Evolutionary conservation across 2,113 vertebrate species (phyloP).

Genomic region (Tragulus kanchil): DNA sequence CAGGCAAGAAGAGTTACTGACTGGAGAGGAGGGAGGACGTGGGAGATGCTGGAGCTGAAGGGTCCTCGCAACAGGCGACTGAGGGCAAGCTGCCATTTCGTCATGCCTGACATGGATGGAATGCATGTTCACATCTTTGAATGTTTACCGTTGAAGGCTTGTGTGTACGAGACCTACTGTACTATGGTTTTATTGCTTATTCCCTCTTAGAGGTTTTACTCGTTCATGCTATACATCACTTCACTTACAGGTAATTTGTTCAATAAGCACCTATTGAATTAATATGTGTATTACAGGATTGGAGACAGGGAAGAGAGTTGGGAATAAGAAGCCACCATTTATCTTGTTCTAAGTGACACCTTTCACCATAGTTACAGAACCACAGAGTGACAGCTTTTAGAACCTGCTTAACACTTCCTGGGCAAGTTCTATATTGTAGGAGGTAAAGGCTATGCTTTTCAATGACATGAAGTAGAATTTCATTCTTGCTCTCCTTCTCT

Average conservation of each 20-base stretch:
- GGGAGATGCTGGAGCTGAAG: not conserved
- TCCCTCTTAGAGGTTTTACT: not conserved
- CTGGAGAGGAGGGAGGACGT: not conserved
- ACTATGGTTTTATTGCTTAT: not conserved
- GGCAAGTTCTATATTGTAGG: not conserved
- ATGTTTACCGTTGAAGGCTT: not conserved
- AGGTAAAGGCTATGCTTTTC: not conserved
- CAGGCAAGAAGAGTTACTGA: not conserved
- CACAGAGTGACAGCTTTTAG: not conserved
- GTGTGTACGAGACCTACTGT: not conserved
- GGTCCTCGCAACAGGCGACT: not conserved
- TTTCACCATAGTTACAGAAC: not conserved
- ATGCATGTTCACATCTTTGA: not conserved
- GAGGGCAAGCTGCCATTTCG: not conserved
- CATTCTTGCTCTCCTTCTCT: not conserved
- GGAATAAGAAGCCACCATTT: not conserved
- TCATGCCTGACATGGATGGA: not conserved
- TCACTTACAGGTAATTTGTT: not conserved
- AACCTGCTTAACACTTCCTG: not conserved
- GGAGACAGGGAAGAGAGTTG: not conserved
- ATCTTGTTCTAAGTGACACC: fast-evolving
- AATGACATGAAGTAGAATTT: not conserved
- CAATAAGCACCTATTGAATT: not conserved
- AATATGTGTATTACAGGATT: too few species aligned
- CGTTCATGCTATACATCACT: not conserved